A percentile compares a stretch with the other conserved stretches of the same genome.
phyloP scores from a whole-genome alignment of 2,888 invertebrate species.

The Mesorhabditis spiculigera region DNA sequence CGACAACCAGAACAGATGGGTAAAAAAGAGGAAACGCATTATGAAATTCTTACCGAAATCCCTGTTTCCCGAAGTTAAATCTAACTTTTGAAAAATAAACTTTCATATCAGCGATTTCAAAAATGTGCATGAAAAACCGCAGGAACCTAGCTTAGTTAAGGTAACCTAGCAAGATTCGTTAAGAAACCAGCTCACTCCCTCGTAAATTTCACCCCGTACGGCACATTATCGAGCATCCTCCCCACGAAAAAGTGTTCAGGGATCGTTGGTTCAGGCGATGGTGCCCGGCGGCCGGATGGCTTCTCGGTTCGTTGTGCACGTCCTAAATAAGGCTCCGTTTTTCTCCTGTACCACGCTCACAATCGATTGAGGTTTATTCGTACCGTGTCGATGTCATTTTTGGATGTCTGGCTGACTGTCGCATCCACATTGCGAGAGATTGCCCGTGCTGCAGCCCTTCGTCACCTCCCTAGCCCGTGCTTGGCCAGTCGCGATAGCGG shows the following conservation, averaged over 20 bases:
- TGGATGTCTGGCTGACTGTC: constrained; percentile 56
- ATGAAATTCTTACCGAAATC: background rate
- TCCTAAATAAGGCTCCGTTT: constrained; percentile 1
- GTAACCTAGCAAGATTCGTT: no score
- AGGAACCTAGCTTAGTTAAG: no score
- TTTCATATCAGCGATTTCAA: no score
- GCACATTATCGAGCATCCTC: constrained; percentile 84
- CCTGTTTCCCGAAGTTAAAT: no score
- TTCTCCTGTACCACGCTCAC: background rate
- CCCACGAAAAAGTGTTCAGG: constrained; percentile 68
- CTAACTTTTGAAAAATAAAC: no score
- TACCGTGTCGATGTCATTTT: constrained; percentile 36
- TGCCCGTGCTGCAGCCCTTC: constrained; percentile 66
- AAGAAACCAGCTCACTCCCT: constrained; percentile 66
- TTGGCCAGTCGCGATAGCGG: constrained; percentile 66
- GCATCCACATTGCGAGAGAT: constrained; percentile 67
- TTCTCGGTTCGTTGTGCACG: background rate
- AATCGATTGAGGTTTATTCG: background rate
- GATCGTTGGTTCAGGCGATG: background rate
- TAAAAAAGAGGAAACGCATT: no score
- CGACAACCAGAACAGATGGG: no score
- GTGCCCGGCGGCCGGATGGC: background rate
- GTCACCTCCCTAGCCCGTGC: constrained; percentile 67
- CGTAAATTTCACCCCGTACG: constrained; percentile 71
- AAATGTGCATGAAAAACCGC: no score